Percentiles rank a stretch among this genome's conserved stretches.
Conservation (phyloP, 2,888 invertebrate species). For the Netelia virgata region DNA sequence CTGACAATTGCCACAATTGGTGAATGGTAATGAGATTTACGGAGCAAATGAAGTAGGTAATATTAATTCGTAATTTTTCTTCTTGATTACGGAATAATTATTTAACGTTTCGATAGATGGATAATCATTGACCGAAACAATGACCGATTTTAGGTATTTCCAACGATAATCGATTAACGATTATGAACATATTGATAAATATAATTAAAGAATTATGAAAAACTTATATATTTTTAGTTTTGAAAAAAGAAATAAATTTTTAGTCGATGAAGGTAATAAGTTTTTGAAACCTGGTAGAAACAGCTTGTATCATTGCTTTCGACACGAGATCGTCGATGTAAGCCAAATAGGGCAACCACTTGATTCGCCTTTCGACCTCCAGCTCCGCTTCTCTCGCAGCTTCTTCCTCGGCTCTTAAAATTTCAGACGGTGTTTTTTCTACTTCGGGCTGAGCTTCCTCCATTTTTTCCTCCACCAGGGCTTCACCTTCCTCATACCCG, state of each 20-base stretch:
- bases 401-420: conserved; percentile 82
- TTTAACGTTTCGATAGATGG: not conserved
- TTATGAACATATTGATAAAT: not conserved
- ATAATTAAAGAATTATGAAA: conserved; percentile 10
- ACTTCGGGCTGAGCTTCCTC: conserved; percentile 79
- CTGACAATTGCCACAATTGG: conserved; percentile 80
- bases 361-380: conserved; percentile 74
- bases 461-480: conserved; percentile 83
- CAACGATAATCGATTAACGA: not conserved
- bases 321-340: conserved; percentile 89
- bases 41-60: not conserved
- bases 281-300: conserved; percentile 82
- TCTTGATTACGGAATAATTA: not conserved
- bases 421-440: conserved; percentile 70
- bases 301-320: conserved; percentile 86
- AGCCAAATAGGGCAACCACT: conserved; percentile 88
- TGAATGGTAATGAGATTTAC: not conserved
- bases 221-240: not conserved
- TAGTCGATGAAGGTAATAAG: not conserved
- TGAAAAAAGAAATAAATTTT: not conserved
- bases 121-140: too few relatives aligned
- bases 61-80: not conserved
- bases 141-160: too few relatives aligned
- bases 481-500: conserved; percentile 65
- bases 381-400: conserved; percentile 85